Evolutionary conservation across 2,113 vertebrate genomes (phyloP).

Genomic region (Halichoerus grypus): DNA sequence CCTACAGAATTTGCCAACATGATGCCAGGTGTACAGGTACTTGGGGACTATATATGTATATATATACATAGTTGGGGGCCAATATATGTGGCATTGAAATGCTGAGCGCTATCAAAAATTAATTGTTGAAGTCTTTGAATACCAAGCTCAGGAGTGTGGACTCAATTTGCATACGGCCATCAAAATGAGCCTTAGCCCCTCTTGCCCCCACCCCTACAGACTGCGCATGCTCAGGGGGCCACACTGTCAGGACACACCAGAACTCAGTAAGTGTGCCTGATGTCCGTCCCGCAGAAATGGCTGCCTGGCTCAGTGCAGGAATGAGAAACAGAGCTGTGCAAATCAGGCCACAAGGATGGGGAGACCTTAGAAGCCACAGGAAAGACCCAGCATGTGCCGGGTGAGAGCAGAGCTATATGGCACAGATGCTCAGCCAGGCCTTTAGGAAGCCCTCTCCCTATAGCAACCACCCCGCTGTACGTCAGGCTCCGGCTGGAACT

Average conservation of each 20-base stretch:
- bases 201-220: not conserved
- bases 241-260: not conserved
- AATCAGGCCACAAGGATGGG: not conserved
- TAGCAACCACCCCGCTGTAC: not conserved
- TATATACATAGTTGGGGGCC: too few species aligned
- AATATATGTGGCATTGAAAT: conserved; percentile 61
- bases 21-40: not conserved
- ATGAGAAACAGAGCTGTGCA: conserved; percentile 29
- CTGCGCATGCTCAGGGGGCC: not conserved
- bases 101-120: conserved; percentile 43
- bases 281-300: not conserved
- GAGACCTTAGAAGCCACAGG: not conserved
- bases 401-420: not conserved
- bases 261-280: conserved; percentile 9
- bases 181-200: conserved; percentile 45
- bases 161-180: conserved; percentile 43
- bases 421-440: not conserved
- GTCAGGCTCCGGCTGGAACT: conserved; percentile 45
- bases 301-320: not conserved
- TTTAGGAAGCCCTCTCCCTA: not conserved
- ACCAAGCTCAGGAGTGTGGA: conserved; percentile 38
- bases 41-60: not conserved
- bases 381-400: not conserved
- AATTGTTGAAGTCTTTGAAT: conserved; percentile 55
- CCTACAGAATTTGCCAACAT: not conserved